Percentiles rank a stretch among this genome's conserved stretches.
phyloP scores from a whole-genome alignment of 2,113 vertebrate species.

The Amazona vittata region DNA sequence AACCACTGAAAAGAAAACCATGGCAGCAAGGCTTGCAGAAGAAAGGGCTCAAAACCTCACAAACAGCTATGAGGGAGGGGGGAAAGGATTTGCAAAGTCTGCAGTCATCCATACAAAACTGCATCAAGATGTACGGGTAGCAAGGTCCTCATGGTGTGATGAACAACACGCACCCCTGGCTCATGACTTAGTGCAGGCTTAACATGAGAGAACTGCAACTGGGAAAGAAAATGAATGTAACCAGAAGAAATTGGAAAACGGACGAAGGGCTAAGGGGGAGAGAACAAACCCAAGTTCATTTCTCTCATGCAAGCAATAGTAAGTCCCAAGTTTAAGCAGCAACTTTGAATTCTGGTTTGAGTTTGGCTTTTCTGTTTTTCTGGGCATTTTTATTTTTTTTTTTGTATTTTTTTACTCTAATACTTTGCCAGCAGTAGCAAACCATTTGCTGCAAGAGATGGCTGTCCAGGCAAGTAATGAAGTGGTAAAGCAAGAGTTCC shows the following conservation, averaged over 20 bases:
- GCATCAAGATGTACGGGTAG: background rate
- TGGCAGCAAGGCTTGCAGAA: background rate
- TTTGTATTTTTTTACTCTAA: background rate
- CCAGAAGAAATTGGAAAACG: background rate
- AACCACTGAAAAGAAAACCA: conserved; percentile 14
- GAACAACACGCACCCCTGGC: background rate
- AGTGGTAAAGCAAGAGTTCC: background rate
- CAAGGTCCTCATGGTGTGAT: background rate
- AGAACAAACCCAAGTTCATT: background rate
- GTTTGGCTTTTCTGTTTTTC: background rate
- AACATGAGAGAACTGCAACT: background rate
- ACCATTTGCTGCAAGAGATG: background rate
- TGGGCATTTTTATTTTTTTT: background rate
- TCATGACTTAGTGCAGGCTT: background rate
- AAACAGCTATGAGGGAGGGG: background rate
- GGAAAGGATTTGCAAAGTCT: background rate
- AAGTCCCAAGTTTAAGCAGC: background rate
- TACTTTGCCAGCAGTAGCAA: background rate
- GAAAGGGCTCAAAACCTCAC: background rate
- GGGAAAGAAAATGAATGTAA: background rate
- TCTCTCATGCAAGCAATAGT: background rate
- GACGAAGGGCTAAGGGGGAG: background rate
- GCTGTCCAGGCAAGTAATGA: background rate
- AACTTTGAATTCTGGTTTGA: background rate
- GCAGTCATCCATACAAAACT: background rate